phyloP scores from a whole-genome alignment of 2,797 vertebrate species.

The Hippoglossus hippoglossus region DNA sequence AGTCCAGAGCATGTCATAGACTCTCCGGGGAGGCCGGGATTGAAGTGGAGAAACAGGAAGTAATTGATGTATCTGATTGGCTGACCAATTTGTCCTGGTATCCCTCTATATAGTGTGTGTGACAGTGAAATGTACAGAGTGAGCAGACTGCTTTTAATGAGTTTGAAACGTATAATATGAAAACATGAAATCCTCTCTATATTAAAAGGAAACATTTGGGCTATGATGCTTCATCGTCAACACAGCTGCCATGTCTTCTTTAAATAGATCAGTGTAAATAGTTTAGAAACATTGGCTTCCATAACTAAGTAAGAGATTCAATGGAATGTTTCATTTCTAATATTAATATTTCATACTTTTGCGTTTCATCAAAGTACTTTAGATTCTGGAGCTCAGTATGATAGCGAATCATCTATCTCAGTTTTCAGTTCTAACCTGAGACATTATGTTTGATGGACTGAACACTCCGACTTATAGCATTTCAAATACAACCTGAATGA shows the following conservation, averaged over 20 bases:
- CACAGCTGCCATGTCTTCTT: slow-evolving; percentile 2
- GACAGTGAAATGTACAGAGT: background rate
- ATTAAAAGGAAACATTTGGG: background rate
- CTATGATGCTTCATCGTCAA: background rate
- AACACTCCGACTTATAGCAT: too few relatives aligned
- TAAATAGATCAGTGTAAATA: slow-evolving; percentile 1
- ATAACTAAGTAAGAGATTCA: background rate
- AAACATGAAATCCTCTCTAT: background rate
- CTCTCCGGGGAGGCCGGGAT: background rate
- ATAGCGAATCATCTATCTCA: background rate
- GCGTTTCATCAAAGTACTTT: background rate
- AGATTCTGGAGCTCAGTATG: background rate
- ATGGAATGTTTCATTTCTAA: background rate
- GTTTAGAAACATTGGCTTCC: background rate
- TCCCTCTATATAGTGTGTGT: slow-evolving; percentile 16
- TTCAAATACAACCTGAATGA: too few relatives aligned
- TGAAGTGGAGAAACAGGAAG: slow-evolving; percentile 44
- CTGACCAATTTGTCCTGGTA: slow-evolving; percentile 36
- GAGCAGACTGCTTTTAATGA: too few relatives aligned
- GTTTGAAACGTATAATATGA: background rate
- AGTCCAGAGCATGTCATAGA: slow-evolving; percentile 35
- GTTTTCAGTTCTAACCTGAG: background rate
- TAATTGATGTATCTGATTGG: slow-evolving; percentile 53
- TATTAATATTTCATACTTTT: background rate
- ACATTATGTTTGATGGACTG: background rate